Evolutionary conservation across 2,113 vertebrate genomes (phyloP).

Genomic region (Corythaixoides concolor): DNA sequence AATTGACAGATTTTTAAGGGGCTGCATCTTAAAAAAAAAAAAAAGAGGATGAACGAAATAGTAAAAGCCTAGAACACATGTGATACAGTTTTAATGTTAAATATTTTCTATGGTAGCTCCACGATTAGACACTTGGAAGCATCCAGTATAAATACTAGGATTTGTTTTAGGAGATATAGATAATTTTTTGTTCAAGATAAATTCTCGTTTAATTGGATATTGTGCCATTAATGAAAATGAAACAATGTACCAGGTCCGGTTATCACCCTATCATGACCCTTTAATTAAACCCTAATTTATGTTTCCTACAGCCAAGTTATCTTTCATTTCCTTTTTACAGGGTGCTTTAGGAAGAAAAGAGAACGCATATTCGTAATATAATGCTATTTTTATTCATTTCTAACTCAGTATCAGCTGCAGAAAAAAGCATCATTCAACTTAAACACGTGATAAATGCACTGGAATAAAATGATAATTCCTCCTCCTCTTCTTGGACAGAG

Average conservation of each 20-base stretch:
- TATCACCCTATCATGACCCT: rapidly evolving
- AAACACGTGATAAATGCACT: neutral
- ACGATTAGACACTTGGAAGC: neutral
- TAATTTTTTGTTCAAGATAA: neutral
- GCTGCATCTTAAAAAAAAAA: neutral
- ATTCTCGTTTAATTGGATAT: neutral
- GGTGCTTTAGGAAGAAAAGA: neutral
- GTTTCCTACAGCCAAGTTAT: neutral
- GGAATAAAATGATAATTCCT: neutral
- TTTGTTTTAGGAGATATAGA: neutral
- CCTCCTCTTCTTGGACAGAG: neutral
- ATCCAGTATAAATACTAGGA: neutral
- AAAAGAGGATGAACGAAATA: neutral
- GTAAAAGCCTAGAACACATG: neutral
- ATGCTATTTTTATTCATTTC: neutral
- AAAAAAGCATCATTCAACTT: neutral
- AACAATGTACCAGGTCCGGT: neutral
- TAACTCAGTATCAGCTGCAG: neutral
- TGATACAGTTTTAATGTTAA: neutral
- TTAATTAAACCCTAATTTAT: neutral
- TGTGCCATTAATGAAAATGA: neutral
- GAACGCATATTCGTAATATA: neutral
- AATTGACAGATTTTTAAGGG: neutral
- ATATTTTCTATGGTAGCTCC: neutral
- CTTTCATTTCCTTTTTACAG: neutral